These are phyloP conservation scores for Leucozona laternaria DNA, from an alignment of 2,888 invertebrate species.

Conservation along the genomic window DNA sequence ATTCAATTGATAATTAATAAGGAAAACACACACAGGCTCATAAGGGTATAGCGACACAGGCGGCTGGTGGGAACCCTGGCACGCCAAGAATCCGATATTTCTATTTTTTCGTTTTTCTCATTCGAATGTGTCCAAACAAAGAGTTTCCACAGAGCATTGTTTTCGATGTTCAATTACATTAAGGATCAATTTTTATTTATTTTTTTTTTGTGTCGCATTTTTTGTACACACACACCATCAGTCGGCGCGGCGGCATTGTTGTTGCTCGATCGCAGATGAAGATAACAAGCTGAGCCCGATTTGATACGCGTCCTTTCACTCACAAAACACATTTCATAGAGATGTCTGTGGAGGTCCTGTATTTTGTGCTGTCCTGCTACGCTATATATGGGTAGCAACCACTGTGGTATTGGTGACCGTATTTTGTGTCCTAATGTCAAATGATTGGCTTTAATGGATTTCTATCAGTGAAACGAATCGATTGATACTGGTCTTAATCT, in stretches of 20 bases:
- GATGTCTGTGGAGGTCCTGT: slow-evolving; percentile 33
- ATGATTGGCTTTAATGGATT: slow-evolving; percentile 84
- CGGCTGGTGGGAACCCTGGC: slow-evolving; percentile 45
- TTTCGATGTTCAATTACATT: slow-evolving; percentile 74
- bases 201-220: slow-evolving; percentile 39
- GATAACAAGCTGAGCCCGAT: slow-evolving; percentile 75
- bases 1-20: slow-evolving; percentile 74
- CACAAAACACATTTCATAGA: slow-evolving; percentile 45
- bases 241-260: slow-evolving; percentile 40
- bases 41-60: slow-evolving; percentile 21
- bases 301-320: slow-evolving; percentile 74
- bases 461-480: slow-evolving; percentile 83
- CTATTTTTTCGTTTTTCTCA: slow-evolving; percentile 53
- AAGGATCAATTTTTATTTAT: slow-evolving; percentile 63
- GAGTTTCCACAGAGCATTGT: slow-evolving; percentile 71
- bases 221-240: slow-evolving; percentile 10
- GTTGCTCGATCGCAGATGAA: slow-evolving; percentile 73
- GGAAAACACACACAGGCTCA: slow-evolving; percentile 54
- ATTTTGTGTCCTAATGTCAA: slow-evolving; percentile 84
- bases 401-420: slow-evolving; percentile 78
- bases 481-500: slow-evolving; percentile 77
- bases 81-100: slow-evolving; percentile 33
- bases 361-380: slow-evolving; percentile 15
- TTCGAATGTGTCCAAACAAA: slow-evolving; percentile 76
- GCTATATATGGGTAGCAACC: slow-evolving; percentile 54